Conservation (phyloP, 2,888 invertebrate species). For the Caenorhabditis japonica region DNA sequence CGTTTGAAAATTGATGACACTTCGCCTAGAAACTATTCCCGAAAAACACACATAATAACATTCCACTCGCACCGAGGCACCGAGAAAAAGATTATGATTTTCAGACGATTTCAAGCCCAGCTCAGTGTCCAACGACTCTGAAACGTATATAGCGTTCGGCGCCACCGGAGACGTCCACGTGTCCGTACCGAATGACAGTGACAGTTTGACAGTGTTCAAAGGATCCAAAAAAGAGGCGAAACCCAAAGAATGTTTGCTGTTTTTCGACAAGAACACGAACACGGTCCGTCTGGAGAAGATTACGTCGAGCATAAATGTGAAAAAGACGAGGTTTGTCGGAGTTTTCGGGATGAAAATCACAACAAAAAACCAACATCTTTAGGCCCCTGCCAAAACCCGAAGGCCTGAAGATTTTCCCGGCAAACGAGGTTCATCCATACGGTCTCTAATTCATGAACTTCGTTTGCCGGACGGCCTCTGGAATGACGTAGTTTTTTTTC, state of each 20-base stretch:
- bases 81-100: conserved; percentile 21
- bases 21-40: background rate
- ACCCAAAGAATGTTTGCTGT: conserved; percentile 72
- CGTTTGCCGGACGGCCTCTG: too few species aligned
- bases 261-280: conserved; percentile 67
- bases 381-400: too few species aligned
- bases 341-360: too few species aligned
- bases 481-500: too few species aligned
- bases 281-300: conserved; percentile 71
- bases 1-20: too few species aligned
- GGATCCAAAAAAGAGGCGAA: conserved; percentile 72
- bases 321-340: conserved; percentile 69
- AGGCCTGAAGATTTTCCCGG: too few species aligned
- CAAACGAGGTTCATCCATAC: too few species aligned
- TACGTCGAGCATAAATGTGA: conserved; percentile 69
- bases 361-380: too few species aligned
- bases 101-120: conserved; percentile 75
- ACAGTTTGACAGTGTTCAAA: conserved; percentile 71
- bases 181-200: conserved; percentile 67
- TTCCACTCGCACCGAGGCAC: too few species aligned
- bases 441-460: too few species aligned
- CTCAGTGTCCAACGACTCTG: conserved; percentile 63
- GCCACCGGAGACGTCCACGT: conserved; percentile 72
- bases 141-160: conserved; percentile 69
- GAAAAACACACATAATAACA: conserved; percentile 4